These are phyloP conservation scores for Sussaba pulchella DNA, from an alignment of 2,888 invertebrate genomes.

Conservation along the genomic window DNA sequence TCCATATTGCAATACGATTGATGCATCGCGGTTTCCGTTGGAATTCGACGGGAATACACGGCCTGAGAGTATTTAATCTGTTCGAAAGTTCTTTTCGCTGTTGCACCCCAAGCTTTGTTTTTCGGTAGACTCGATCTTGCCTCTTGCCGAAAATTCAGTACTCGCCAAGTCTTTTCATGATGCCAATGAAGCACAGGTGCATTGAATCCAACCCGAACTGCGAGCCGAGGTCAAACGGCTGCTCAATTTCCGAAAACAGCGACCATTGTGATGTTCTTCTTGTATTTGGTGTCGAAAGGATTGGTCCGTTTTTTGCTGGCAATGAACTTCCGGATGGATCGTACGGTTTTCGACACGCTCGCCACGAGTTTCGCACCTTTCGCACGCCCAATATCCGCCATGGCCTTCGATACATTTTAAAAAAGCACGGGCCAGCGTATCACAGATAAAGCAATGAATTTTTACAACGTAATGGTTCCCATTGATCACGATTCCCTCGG, in stretches of 20 bases:
- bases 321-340: constrained; percentile 28
- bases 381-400: background rate
- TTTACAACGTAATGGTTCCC: too few relatives aligned
- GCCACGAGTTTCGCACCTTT: constrained; percentile 64
- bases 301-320: constrained; percentile 15
- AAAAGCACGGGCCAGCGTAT: constrained; percentile 66
- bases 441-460: constrained; percentile 6
- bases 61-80: constrained; percentile 15
- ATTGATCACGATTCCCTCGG: too few relatives aligned
- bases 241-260: constrained; percentile 29
- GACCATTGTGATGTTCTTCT: constrained; percentile 9
- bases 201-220: constrained; percentile 49
- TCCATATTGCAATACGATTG: constrained; percentile 34
- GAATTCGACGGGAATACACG: constrained; percentile 52
- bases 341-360: constrained; percentile 37
- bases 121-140: background rate
- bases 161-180: constrained; percentile 44
- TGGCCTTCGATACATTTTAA: constrained; percentile 67
- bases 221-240: constrained; percentile 34
- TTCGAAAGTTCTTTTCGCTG: background rate
- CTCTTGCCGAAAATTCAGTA: constrained; percentile 7
- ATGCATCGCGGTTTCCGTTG: constrained; percentile 56
- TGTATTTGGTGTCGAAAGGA: constrained; percentile 23
- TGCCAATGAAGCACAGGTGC: constrained; percentile 50
- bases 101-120: constrained; percentile 13